These are phyloP conservation scores for Campylorhamphus procurvoides DNA, from an alignment of 2,113 vertebrate species.

Conservation along the genomic window DNA sequence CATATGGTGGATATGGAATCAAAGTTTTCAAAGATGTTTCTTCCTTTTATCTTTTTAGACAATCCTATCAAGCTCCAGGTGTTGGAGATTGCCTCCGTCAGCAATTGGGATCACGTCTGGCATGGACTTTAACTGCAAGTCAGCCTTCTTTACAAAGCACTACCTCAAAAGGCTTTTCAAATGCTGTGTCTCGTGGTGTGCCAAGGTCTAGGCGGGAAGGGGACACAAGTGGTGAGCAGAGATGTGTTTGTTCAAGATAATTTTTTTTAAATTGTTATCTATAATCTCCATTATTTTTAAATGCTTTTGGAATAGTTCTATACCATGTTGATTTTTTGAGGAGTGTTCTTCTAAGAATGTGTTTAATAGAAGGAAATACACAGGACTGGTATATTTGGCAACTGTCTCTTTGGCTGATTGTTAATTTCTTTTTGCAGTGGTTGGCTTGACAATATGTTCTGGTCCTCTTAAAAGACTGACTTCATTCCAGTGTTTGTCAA, in stretches of 20 bases:
- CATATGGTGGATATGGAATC: not conserved
- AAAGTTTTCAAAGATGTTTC: not conserved
- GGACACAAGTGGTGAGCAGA: slow-evolving; percentile 80
- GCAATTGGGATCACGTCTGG: slow-evolving; percentile 86
- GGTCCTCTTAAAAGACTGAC: not conserved
- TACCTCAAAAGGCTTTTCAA: slow-evolving; percentile 79
- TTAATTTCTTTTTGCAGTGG: not conserved
- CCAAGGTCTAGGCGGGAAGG: slow-evolving; percentile 84
- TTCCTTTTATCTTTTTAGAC: slow-evolving; percentile 58
- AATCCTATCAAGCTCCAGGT: slow-evolving; percentile 80
- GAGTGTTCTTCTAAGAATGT: not conserved
- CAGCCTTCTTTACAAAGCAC: slow-evolving; percentile 80
- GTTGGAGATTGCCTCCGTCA: slow-evolving; percentile 80
- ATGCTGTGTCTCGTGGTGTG: slow-evolving; percentile 68
- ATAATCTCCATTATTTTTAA: not conserved
- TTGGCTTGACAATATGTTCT: not conserved
- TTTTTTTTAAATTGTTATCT: not conserved
- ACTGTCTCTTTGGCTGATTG: not conserved
- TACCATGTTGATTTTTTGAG: not conserved
- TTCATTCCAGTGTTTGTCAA: not conserved
- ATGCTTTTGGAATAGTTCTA: not conserved
- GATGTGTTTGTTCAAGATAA: not conserved
- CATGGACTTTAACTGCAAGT: slow-evolving; percentile 84
- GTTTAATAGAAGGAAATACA: not conserved
- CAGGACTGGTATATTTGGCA: not conserved